Conservation (phyloP, 2,888 invertebrate genomes). For the Bugulina stolonifera region DNA sequence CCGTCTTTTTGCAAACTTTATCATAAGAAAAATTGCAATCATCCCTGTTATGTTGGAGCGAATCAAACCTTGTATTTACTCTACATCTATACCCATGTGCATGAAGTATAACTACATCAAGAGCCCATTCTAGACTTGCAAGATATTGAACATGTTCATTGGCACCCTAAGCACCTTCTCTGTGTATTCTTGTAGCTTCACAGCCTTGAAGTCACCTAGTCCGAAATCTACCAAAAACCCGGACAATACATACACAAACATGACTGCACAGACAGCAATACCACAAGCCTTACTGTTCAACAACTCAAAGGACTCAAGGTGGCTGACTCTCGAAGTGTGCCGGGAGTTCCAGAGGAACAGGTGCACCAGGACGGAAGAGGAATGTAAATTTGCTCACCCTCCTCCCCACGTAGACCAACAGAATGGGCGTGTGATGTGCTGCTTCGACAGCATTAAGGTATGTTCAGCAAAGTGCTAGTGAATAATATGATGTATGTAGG, state of each 20-base stretch:
- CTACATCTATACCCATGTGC: too few relatives aligned
- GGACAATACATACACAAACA: constrained; percentile 4
- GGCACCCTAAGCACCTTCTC: too few relatives aligned
- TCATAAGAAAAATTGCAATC: too few relatives aligned
- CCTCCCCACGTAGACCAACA: constrained; percentile 99
- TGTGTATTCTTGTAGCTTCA: too few relatives aligned
- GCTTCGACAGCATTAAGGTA: constrained; percentile 99
- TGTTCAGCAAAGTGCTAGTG: too few relatives aligned
- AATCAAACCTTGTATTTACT: too few relatives aligned
- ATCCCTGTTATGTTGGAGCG: too few relatives aligned
- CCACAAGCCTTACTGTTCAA: constrained; percentile 23
- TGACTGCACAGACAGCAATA: constrained; percentile 22
- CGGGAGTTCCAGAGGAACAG: constrained; percentile 99
- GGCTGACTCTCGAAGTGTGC: constrained; percentile 95
- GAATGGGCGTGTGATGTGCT: constrained; percentile 98
- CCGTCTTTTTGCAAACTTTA: too few relatives aligned
- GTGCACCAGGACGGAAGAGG: constrained; percentile 91
- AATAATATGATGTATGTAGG: too few relatives aligned
- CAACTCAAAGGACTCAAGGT: constrained; percentile 84
- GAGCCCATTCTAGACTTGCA: too few relatives aligned
- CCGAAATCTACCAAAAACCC: neutral
- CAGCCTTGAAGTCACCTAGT: constrained; percentile 4
- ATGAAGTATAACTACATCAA: too few relatives aligned
- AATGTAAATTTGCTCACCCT: constrained; percentile 99
- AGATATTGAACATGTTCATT: too few relatives aligned